phyloP scores from a whole-genome alignment of 2,113 vertebrate genomes.

The Entomyzon cyanotis region DNA sequence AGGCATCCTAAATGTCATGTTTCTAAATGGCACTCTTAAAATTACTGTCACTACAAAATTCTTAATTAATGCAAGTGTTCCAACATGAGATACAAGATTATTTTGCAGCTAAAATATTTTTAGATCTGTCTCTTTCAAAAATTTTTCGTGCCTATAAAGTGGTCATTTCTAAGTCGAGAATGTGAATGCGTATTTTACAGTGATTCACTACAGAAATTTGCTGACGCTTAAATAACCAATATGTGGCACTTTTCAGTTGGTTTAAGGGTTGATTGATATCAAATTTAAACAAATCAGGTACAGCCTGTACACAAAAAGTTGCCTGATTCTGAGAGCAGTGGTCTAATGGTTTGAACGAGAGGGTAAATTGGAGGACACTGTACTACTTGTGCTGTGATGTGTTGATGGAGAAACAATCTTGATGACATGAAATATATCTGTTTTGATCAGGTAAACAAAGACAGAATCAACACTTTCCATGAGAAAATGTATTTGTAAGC shows the following conservation, averaged over 20 bases:
- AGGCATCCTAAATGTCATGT: slow-evolving; percentile 35
- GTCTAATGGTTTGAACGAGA: neutral
- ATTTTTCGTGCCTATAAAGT: neutral
- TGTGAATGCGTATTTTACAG: neutral
- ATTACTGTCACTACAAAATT: slow-evolving; percentile 52
- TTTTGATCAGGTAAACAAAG: neutral
- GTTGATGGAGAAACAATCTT: neutral
- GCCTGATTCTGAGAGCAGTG: neutral
- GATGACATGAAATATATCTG: neutral
- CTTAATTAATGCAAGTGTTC: slow-evolving; percentile 44
- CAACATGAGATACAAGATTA: neutral
- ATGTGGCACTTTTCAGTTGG: neutral
- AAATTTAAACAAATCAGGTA: neutral
- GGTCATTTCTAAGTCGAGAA: slow-evolving; percentile 42
- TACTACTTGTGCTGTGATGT: neutral
- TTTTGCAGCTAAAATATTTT: slow-evolving; percentile 54
- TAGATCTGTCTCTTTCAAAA: neutral
- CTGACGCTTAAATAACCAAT: neutral
- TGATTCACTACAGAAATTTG: neutral
- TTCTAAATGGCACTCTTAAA: slow-evolving; percentile 39
- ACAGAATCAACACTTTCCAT: neutral
- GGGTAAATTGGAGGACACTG: neutral
- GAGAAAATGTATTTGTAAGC: neutral
- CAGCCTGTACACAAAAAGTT: neutral
- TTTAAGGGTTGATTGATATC: neutral